Percentiles rank a stretch among this genome's conserved stretches.
phyloP scores from a whole-genome alignment of 1,140 invertebrate species.

The Micrasema minimum region DNA sequence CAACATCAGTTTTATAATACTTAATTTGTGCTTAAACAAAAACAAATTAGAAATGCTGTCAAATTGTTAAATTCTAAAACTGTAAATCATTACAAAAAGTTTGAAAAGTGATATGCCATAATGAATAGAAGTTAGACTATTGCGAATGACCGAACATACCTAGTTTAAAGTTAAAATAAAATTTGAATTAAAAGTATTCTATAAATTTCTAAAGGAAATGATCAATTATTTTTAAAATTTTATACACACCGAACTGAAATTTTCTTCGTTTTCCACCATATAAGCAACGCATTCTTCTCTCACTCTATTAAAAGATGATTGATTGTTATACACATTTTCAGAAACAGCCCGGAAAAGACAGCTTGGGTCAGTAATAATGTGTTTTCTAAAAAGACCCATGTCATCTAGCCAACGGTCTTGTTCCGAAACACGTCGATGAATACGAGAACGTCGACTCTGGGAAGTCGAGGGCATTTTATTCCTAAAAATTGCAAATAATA shows the following conservation, averaged over 20 bases:
- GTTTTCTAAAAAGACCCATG: slow-evolving; percentile 83
- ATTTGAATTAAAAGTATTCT: neutral
- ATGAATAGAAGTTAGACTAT: neutral
- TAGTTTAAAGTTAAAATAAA: neutral
- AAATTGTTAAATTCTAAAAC: too few relatives aligned
- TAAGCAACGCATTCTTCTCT: slow-evolving; percentile 78
- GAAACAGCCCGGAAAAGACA: slow-evolving; percentile 87
- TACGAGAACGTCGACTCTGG: slow-evolving; percentile 22
- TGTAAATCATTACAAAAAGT: too few relatives aligned
- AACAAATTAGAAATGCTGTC: too few relatives aligned
- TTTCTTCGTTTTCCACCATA: slow-evolving; percentile 70
- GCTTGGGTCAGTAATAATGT: slow-evolving; percentile 83
- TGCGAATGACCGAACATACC: neutral
- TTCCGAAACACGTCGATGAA: slow-evolving; percentile 30
- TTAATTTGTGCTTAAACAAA: too few relatives aligned
- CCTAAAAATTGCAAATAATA: slow-evolving; percentile 25
- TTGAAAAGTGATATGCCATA: too few relatives aligned
- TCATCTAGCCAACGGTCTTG: slow-evolving; percentile 78
- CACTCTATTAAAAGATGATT: slow-evolving; percentile 78
- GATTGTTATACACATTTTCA: slow-evolving; percentile 86
- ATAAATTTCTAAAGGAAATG: neutral
- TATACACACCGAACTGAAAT: slow-evolving; percentile 56
- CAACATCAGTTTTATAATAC: too few relatives aligned
- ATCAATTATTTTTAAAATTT: too few relatives aligned
- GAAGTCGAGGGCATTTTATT: slow-evolving; percentile 25